Evolutionary conservation across 2,888 invertebrate species (phyloP).

Genomic region (Mythimna albipuncta): DNA sequence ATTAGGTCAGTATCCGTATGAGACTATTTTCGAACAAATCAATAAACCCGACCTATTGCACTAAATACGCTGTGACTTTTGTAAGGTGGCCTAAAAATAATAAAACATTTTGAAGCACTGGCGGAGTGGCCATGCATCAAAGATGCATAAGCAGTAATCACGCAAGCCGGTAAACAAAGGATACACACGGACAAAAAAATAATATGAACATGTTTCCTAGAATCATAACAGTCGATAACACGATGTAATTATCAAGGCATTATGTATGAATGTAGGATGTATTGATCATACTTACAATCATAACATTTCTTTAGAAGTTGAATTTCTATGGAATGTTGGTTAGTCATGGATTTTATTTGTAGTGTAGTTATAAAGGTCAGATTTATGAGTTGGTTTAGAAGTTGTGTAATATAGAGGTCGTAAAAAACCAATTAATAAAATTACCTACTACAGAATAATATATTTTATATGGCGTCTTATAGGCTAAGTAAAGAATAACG

Average conservation of each 20-base stretch:
- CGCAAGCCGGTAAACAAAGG: constrained; percentile 70
- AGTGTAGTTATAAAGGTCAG: constrained; percentile 36
- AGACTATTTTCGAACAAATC: constrained; percentile 70
- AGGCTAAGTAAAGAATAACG: constrained; percentile 15
- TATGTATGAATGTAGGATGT: constrained; percentile 48
- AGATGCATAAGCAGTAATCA: constrained; percentile 79
- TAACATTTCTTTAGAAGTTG: constrained; percentile 49
- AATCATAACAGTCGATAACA: constrained; percentile 58
- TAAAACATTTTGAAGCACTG: constrained; percentile 77
- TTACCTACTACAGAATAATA: constrained; percentile 14
- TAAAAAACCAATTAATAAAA: constrained; percentile 39
- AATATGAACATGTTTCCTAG: constrained; percentile 50
- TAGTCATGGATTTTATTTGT: constrained; percentile 29
- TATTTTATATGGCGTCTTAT: constrained; percentile 16
- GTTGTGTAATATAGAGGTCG: constrained; percentile 1
- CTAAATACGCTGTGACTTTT: constrained; percentile 76
- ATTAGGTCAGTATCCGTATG: constrained; percentile 69
- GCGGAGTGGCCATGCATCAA: constrained; percentile 76
- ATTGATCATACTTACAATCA: constrained; percentile 40
- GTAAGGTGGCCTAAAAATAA: constrained; percentile 84
- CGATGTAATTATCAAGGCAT: constrained; percentile 55
- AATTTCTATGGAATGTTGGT: constrained; percentile 44
- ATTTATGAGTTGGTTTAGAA: constrained; percentile 36
- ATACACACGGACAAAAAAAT: constrained; percentile 50
- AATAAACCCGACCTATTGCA: constrained; percentile 79